These are phyloP conservation scores for Oncopodura yosiiana DNA, from an alignment of 1,140 invertebrate genomes.

Conservation along the genomic window DNA sequence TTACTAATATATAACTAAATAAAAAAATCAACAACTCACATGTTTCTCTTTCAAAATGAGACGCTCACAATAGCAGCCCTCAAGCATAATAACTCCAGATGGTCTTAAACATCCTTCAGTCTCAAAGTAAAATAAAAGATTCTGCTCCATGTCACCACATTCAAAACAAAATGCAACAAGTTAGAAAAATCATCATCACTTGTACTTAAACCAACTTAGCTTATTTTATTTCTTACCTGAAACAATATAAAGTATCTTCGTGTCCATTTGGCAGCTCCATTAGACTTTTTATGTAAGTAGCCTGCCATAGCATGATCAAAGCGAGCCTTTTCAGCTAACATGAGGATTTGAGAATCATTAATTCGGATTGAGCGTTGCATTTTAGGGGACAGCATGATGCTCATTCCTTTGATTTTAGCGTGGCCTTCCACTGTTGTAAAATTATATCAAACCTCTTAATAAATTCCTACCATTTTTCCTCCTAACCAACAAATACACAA, in stretches of 20 bases:
- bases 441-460: background rate
- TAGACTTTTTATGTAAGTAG: slow-evolving; percentile 72
- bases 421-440: background rate
- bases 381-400: slow-evolving; percentile 61
- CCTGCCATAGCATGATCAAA: slow-evolving; percentile 66
- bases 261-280: slow-evolving; percentile 81
- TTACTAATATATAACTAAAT: too few relatives aligned
- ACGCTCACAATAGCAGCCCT: slow-evolving; percentile 81
- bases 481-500: background rate
- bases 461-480: background rate
- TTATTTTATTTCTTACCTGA: too few relatives aligned
- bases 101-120: slow-evolving; percentile 63
- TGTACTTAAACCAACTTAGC: background rate
- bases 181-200: background rate
- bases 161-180: slow-evolving; percentile 16
- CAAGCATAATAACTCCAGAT: slow-evolving; percentile 72
- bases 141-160: too few relatives aligned
- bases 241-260: slow-evolving; percentile 80
- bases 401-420: slow-evolving; percentile 1
- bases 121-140: slow-evolving; percentile 85
- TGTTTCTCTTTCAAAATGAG: slow-evolving; percentile 53
- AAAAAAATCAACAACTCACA: slow-evolving; percentile 42
- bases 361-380: slow-evolving; percentile 74
- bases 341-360: slow-evolving; percentile 60
- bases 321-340: slow-evolving; percentile 71